Percentiles rank a stretch among this genome's conserved stretches.
Conservation (phyloP, 2,797 vertebrate species). For the Gambelia wislizenii region DNA sequence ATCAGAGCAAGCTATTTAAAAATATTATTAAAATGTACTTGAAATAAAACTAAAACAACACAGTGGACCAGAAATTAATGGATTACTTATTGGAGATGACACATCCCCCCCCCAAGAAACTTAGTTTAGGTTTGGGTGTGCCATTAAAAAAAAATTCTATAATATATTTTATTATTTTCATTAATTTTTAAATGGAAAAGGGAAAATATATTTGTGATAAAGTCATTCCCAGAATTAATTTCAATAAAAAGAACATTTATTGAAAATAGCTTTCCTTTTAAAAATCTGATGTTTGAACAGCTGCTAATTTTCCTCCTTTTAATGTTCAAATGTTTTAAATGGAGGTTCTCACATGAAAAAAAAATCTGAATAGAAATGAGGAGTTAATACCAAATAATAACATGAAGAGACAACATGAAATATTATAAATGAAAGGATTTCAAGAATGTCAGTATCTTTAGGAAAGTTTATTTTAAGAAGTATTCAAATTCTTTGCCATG, state of each 20-base stretch:
- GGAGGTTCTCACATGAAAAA: constrained; percentile 55
- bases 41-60: constrained; percentile 55
- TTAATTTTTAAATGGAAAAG: constrained; percentile 20
- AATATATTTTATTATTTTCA: constrained; percentile 31
- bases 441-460: constrained; percentile 37
- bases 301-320: constrained; percentile 42
- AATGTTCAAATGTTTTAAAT: constrained; percentile 55
- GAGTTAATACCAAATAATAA: constrained; percentile 39
- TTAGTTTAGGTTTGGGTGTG: constrained; percentile 24
- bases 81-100: constrained; percentile 32
- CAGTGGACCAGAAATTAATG: constrained; percentile 43
- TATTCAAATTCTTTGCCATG: not conserved
- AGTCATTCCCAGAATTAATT: constrained; percentile 20
- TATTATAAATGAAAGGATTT: constrained; percentile 10
- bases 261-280: constrained; percentile 60
- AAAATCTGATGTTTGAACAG: constrained; percentile 66
- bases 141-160: constrained; percentile 27
- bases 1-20: constrained; percentile 57
- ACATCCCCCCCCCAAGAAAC: constrained; percentile 26
- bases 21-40: constrained; percentile 60
- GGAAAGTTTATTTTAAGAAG: not conserved
- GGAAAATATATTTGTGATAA: constrained; percentile 22
- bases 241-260: constrained; percentile 45
- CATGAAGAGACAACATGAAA: not conserved
- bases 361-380: constrained; percentile 40